phyloP scores from a whole-genome alignment of 1,140 invertebrate genomes.

The Drosophila tropicalis region DNA sequence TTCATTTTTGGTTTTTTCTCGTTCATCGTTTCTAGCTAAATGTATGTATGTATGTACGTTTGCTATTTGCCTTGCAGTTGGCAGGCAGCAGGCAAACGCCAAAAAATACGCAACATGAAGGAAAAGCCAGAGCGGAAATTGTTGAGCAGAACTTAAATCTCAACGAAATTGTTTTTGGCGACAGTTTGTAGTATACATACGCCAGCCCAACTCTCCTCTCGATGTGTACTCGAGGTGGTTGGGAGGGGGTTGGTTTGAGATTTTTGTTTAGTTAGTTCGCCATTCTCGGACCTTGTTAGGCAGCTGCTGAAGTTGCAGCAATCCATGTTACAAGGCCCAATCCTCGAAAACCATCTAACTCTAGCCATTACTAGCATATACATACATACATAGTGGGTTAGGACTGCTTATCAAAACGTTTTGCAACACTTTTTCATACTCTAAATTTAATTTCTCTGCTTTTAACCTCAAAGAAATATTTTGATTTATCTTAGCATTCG shows the following conservation, averaged over 20 bases:
- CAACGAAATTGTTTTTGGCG: slow-evolving; percentile 79
- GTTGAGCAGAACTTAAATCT: slow-evolving; percentile 79
- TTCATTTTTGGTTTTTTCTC: slow-evolving; percentile 20
- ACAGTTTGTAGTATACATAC: slow-evolving; percentile 62
- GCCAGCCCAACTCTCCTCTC: background rate
- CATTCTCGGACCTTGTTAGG: slow-evolving; percentile 56
- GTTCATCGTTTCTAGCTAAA: slow-evolving; percentile 20
- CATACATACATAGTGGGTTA: background rate
- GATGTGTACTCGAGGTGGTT: slow-evolving; percentile 16
- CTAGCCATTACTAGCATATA: background rate
- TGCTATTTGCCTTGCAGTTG: slow-evolving; percentile 9
- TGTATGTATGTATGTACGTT: background rate
- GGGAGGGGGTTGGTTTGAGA: background rate
- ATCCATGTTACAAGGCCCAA: slow-evolving; percentile 48
- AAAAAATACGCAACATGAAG: slow-evolving; percentile 27
- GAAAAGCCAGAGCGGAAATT: slow-evolving; percentile 64
- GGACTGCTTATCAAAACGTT: background rate
- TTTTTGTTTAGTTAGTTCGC: background rate
- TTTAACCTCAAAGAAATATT: background rate
- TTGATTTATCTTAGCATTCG: background rate
- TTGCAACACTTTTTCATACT: background rate
- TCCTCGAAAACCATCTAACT: background rate
- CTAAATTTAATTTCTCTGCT: background rate
- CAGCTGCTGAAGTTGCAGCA: slow-evolving; percentile 56
- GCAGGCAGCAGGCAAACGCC: background rate